A percentile compares a stretch with the other conserved stretches of the same genome.
These are phyloP conservation scores for Sakesphorus luctuosus DNA, from an alignment of 2,113 vertebrate genomes.

Conservation along the genomic window DNA sequence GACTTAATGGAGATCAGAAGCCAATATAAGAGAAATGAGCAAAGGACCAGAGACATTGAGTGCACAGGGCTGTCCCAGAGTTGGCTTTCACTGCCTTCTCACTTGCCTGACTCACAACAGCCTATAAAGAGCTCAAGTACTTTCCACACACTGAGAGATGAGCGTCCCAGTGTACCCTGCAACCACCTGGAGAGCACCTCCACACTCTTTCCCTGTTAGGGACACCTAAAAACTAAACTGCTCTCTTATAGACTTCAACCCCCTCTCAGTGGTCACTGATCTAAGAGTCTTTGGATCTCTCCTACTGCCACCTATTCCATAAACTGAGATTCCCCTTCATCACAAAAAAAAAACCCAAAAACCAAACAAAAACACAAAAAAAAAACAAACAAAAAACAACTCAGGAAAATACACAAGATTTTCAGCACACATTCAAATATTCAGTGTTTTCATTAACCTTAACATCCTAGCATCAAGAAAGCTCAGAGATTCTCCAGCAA, in stretches of 20 bases:
- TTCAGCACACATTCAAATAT: background rate
- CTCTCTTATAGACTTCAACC: background rate
- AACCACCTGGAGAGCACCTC: background rate
- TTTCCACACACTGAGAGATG: background rate
- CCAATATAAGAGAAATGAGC: background rate
- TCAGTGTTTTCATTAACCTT: background rate
- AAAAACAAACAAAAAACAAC: background rate
- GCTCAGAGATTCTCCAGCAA: background rate
- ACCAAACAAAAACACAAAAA: background rate
- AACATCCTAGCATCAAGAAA: background rate
- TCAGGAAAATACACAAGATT: background rate
- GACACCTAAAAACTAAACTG: background rate
- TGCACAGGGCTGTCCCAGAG: background rate
- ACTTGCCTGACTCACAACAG: background rate
- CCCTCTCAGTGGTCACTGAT: background rate
- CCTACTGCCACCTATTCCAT: background rate
- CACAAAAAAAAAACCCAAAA: too few relatives aligned
- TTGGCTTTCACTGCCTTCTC: background rate
- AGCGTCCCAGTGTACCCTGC: rapidly evolving
- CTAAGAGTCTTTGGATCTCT: background rate
- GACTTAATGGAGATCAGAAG: background rate
- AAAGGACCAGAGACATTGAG: rapidly evolving
- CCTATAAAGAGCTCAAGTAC: background rate
- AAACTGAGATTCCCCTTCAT: background rate
- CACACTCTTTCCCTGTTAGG: background rate